phyloP scores from a whole-genome alignment of 2,113 vertebrate species.

The Aythya baeri region DNA sequence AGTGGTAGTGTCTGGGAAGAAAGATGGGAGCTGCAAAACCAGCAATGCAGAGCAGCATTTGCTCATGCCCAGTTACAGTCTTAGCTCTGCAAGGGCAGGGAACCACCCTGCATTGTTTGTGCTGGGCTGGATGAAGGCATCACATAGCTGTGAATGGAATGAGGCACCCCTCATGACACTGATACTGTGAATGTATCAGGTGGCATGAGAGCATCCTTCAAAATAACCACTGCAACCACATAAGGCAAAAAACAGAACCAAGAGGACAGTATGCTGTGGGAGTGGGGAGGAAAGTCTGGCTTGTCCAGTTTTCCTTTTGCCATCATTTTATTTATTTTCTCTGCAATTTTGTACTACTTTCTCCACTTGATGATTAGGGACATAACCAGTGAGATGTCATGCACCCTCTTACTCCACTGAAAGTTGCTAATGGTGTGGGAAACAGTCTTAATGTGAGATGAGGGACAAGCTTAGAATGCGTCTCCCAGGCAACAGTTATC shows the following conservation, averaged over 20 bases:
- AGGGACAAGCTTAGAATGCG: background rate
- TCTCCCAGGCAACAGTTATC: background rate
- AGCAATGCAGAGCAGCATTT: background rate
- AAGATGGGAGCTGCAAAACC: background rate
- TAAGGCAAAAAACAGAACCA: background rate
- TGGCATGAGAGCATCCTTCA: background rate
- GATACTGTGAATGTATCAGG: fast-evolving
- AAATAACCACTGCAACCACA: background rate
- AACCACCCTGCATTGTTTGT: background rate
- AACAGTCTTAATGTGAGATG: background rate
- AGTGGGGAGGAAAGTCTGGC: background rate
- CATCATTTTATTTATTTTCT: background rate
- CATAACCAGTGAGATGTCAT: fast-evolving
- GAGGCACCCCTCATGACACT: background rate
- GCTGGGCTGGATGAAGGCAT: background rate
- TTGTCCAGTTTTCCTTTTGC: background rate
- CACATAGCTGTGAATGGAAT: background rate
- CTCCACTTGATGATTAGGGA: background rate
- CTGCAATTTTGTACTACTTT: background rate
- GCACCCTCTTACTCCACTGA: background rate
- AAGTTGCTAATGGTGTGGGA: fast-evolving
- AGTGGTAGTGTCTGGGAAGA: background rate
- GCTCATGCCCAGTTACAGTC: fast-evolving
- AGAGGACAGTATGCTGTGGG: background rate
- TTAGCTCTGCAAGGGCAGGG: background rate